Base-by-base conservation (phyloP, 1,140 invertebrate genomes). In the Pseudomyrmex concolor region DNA sequence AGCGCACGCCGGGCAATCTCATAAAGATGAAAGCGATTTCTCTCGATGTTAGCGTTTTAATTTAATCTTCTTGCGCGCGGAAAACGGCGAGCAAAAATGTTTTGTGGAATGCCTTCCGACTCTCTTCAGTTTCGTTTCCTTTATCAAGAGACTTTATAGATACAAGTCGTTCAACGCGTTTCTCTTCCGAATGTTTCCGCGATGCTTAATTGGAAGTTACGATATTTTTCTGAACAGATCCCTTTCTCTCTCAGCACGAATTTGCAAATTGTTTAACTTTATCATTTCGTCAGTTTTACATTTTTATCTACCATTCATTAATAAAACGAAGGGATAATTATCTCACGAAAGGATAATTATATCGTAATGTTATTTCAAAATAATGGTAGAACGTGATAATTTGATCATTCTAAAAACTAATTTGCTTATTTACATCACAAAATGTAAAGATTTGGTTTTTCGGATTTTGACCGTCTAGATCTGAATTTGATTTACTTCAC, bases 21-120 rank as follows among this genome's bases (percentile, higher is more conserved):
- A 80, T 80, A 80, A 80, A 80, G 76, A 80, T 80, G 76, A 80
- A 80, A 80, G 76, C 76, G 76, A 80, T 80, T 80, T 80, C 76
- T 80, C 76, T 60, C 76, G 76, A 80, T 80, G 76, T 80, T 80
- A 59, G 76, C 76, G 67, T 80, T 80, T 80, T 80, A 80, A 80
- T 80, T 80, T 80, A 80, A 80, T 80, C 76, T 54, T 80, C 76
- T 80, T 80, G 71, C 76, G 76, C 66, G 66, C 64, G 76, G 76
- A 50, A 70, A 80, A 70, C 76, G 51, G 76, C 76, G 54, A 80
- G 76, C 67, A 60, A 70, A 70, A 78, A 80, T 80, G 66, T 80
- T 80, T 80, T 80, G 76, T 55, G 76, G 66, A 80, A 70, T 67
- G 66, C 70, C 76, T 80, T 80, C 64, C 76, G 66, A 60, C 45